A percentile compares a stretch with the other conserved stretches of the same genome.
Conservation (phyloP, 2,888 invertebrate species). For the Pseudeuparius sepicola region DNA sequence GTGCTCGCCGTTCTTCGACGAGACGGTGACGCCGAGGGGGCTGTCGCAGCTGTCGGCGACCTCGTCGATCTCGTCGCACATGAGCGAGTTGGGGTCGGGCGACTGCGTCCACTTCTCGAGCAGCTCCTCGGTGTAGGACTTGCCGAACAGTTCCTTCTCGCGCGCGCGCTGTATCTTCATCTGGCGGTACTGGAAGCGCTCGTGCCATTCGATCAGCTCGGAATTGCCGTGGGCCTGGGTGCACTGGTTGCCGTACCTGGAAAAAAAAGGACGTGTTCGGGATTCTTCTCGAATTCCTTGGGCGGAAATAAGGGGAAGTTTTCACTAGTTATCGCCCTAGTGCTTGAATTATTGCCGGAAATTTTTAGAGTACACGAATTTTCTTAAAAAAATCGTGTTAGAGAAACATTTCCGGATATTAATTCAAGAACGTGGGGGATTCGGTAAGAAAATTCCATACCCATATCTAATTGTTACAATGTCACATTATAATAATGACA, state of each 20-base stretch:
- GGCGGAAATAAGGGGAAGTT: too few species aligned
- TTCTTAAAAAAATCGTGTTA: too few species aligned
- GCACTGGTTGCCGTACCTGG: constrained; percentile 54
- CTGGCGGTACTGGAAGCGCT: constrained; percentile 56
- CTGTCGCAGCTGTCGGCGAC: constrained; percentile 49
- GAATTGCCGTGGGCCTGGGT: constrained; percentile 63
- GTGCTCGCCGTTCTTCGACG: constrained; percentile 50
- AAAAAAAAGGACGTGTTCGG: too few species aligned
- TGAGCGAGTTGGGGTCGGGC: constrained; percentile 50
- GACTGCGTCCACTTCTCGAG: constrained; percentile 54
- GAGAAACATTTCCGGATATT: too few species aligned
- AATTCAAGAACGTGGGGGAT: too few species aligned
- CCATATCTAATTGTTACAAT: too few species aligned
- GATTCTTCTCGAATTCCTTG: too few species aligned
- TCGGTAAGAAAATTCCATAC: too few species aligned
- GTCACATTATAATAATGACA: too few species aligned
- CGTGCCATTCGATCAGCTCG: constrained; percentile 65
- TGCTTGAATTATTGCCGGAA: too few species aligned
- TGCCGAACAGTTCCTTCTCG: constrained; percentile 58
- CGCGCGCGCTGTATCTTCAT: constrained; percentile 53
- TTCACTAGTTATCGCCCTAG: too few species aligned
- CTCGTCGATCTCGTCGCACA: constrained; percentile 50
- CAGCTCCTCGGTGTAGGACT: constrained; percentile 49
- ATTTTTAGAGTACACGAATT: too few species aligned
- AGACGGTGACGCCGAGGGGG: constrained; percentile 50